Conservation (phyloP, 1,140 invertebrate genomes). For the Nephotettix cincticeps region DNA sequence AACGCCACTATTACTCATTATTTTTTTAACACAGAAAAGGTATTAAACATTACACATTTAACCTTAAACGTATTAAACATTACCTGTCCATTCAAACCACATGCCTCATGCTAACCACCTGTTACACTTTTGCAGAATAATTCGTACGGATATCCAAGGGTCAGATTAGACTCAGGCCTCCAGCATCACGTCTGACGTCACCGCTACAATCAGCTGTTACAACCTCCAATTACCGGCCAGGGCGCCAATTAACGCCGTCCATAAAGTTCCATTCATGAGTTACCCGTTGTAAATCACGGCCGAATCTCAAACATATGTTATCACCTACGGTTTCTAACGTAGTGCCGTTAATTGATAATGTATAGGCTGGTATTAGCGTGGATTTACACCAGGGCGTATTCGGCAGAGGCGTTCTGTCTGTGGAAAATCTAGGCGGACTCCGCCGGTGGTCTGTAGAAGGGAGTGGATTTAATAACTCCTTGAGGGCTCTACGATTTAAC, state of each 20-base stretch:
- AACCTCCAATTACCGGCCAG: background rate
- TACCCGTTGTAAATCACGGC: background rate
- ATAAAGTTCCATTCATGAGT: background rate
- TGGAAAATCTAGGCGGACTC: background rate
- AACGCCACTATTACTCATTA: too few species aligned
- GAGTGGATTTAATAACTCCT: too few species aligned
- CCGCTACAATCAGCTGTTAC: background rate
- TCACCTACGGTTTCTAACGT: background rate
- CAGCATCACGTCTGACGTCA: too few species aligned
- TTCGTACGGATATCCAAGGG: too few species aligned
- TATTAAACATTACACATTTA: too few species aligned
- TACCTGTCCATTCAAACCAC: too few species aligned
- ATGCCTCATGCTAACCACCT: too few species aligned
- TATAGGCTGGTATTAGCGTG: background rate
- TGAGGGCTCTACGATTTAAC: too few species aligned
- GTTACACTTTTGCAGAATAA: too few species aligned
- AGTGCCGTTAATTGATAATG: background rate
- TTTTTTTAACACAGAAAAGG: too few species aligned
- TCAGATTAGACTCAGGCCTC: too few species aligned
- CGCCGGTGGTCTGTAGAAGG: background rate
- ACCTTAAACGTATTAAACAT: too few species aligned
- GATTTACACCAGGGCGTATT: background rate
- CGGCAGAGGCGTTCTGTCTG: background rate
- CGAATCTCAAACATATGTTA: constrained; percentile 1
- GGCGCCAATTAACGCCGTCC: background rate